These are phyloP conservation scores for Aurelia aurita complex sp. Pacific DNA, from an alignment of 30 jellyfish, hydroid and myxozoan genomes.

Conservation along the genomic window DNA sequence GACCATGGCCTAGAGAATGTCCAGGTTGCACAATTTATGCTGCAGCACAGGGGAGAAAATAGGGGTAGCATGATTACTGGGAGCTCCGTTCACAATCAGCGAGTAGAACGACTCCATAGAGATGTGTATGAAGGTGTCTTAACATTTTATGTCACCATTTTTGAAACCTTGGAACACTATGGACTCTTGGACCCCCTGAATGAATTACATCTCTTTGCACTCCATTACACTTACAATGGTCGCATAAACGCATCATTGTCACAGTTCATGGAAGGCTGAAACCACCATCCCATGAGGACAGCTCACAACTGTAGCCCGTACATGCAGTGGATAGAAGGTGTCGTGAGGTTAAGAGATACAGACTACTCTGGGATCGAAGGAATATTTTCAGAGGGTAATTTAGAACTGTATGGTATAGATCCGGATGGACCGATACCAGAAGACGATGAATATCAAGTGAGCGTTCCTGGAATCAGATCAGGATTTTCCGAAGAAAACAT, in stretches of 20 bases:
- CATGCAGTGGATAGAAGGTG: slow-evolving; percentile 4
- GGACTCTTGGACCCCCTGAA: background rate
- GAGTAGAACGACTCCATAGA: background rate
- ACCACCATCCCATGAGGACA: slow-evolving; percentile 8
- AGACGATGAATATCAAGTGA: background rate
- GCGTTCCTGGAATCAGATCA: too few relatives aligned
- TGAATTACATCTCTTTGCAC: slow-evolving; percentile 1
- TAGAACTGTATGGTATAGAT: background rate
- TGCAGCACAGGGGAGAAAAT: background rate
- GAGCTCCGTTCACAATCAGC: background rate
- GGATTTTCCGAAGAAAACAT: too few relatives aligned
- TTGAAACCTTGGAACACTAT: background rate
- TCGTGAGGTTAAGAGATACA: background rate
- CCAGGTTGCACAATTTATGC: too few relatives aligned
- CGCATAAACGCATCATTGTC: background rate
- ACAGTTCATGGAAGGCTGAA: background rate
- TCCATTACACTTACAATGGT: background rate
- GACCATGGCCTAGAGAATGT: background rate
- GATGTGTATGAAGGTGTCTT: background rate
- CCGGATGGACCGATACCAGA: background rate
- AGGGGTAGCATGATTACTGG: background rate
- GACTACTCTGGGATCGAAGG: background rate
- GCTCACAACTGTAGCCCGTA: background rate
- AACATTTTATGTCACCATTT: background rate
- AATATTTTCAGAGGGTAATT: background rate